phyloP scores from a whole-genome alignment of 2,888 invertebrate genomes.

The Dasypolia templi region DNA sequence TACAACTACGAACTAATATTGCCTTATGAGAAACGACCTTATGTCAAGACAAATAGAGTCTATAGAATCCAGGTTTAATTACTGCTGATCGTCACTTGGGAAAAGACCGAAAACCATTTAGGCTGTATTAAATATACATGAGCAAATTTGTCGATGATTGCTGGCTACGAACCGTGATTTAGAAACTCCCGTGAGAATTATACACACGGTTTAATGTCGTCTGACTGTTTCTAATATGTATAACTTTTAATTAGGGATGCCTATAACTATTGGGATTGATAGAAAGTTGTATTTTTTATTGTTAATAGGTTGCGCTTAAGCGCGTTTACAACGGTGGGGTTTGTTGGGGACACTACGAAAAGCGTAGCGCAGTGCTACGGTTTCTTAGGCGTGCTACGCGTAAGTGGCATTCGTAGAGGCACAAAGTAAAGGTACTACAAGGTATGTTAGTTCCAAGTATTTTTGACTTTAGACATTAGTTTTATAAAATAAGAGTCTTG shows the following conservation, averaged over 20 bases:
- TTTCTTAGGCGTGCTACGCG: conserved; percentile 24
- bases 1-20: conserved; percentile 67
- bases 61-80: conserved; percentile 74
- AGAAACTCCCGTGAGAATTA: conserved; percentile 81
- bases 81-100: conserved; percentile 81
- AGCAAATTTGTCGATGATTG: conserved; percentile 85
- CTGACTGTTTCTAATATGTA: conserved; percentile 53
- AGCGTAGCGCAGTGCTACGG: conserved; percentile 27
- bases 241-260: conserved; percentile 45
- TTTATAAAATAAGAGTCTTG: not conserved
- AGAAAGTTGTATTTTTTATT: not conserved
- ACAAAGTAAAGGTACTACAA: not conserved
- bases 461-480: not conserved
- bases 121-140: conserved; percentile 85
- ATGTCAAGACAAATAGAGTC: conserved; percentile 60
- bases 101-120: conserved; percentile 88
- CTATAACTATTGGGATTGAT: conserved; percentile 33
- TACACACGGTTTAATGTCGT: conserved; percentile 63
- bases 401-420: conserved; percentile 4
- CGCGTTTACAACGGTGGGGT: not conserved
- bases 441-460: not conserved
- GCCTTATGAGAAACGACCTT: conserved; percentile 65
- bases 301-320: not conserved
- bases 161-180: conserved; percentile 83
- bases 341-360: not conserved